Evolutionary conservation across 2,888 invertebrate species (phyloP), one percentile per base, ranked within the genome.

Genomic region (Andrena bucephala): DNA sequence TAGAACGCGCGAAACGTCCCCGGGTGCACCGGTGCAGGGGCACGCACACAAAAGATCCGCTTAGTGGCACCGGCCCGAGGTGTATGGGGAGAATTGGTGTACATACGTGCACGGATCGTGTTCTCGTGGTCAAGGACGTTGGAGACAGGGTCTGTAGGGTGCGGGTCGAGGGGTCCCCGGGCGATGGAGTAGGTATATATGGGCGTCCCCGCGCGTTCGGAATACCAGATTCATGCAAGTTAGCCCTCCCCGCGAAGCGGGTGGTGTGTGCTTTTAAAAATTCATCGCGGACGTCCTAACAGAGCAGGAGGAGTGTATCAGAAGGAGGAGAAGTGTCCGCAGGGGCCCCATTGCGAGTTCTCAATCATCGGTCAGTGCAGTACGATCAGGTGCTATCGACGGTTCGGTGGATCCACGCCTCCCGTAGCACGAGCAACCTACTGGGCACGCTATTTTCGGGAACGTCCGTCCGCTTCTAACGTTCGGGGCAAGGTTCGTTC

Each of bases 191-290:
- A 89, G 90, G 93, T 94, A 94, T 94, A 94, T 92, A 93, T 93
- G 93, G 92, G 89, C 91, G 93, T 87, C 91, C 92, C 90, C 91
- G 92, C 93, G 93, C 93, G 92, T 86, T 87, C 91, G 89, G 94
- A 93, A 94, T 94, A 94, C 90, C 92, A 93, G 94, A 94, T 93
- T 93, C 91, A 93, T 90, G 90, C 85, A 54, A 75, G 80, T 84
- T 84, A 69, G 88, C 71, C 83, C 88, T 84, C 88, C 92, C 72
- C 93, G 93, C 63, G 93, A 24, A 72, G 89, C 74, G 81, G 89
- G 81, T 87, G 89, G 89, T 81, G 78, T 33, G 70, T 31, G 42
- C 29, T 63, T 85, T 85, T 77, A 81, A 87, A 87, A 83, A 87
- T 87, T 87, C 87, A 89, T 83, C 83, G 70, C 76, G 52, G 20